phyloP scores from a whole-genome alignment of 2,113 vertebrate genomes.

The Meles meles region DNA sequence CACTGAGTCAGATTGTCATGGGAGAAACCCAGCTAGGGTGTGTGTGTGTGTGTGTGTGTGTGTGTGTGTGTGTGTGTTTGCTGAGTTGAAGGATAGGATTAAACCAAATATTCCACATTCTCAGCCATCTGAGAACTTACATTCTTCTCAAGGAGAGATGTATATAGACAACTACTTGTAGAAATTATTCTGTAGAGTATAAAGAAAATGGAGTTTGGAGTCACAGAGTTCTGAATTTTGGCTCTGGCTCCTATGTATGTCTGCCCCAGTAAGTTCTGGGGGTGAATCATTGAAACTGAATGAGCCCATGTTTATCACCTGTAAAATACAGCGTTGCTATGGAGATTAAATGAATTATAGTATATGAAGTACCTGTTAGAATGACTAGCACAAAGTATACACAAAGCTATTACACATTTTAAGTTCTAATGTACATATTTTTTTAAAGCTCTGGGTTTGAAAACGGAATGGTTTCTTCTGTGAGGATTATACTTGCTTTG shows the following conservation, averaged over 20 bases:
- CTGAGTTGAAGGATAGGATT: neutral
- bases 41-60: neutral
- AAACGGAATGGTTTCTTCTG: neutral
- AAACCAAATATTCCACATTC: neutral
- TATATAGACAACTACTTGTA: neutral
- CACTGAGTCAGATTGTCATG: neutral
- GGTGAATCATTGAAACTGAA: neutral
- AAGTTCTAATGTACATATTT: neutral
- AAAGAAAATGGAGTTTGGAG: neutral
- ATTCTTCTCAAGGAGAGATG: neutral
- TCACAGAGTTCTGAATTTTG: neutral
- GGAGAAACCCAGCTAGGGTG: neutral
- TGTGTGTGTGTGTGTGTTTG: neutral
- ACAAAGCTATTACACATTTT: neutral
- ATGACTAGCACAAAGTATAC: neutral
- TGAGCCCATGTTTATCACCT: neutral
- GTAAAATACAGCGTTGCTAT: neutral
- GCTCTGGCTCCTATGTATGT: neutral
- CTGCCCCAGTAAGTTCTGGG: neutral
- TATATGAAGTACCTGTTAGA: neutral
- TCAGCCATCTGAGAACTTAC: neutral
- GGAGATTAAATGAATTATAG: neutral
- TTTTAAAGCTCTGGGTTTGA: neutral
- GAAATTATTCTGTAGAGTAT: neutral
- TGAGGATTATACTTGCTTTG: neutral